A percentile compares a stretch with the other conserved stretches of the same genome.
phyloP scores from a whole-genome alignment of 2,797 vertebrate genomes.

The Atherinosoma microstoma region DNA sequence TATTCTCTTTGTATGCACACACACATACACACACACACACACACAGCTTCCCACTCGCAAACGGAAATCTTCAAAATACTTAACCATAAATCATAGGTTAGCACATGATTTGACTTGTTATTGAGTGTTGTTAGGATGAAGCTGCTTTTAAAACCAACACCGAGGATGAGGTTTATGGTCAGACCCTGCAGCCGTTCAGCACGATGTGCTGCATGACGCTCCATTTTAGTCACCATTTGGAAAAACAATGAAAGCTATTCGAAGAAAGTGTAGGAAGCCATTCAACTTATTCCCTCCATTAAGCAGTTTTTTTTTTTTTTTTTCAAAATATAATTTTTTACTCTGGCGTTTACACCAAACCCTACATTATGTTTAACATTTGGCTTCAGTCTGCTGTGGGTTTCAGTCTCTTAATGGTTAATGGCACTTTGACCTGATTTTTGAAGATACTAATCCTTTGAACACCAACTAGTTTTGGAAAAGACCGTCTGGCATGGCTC shows the following conservation, averaged over 20 bases:
- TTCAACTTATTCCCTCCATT: conserved; percentile 31
- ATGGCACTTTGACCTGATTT: neutral
- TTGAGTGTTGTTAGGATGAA: conserved; percentile 35
- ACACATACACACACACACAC: conserved; percentile 4
- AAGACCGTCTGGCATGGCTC: neutral
- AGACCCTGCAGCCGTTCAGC: conserved; percentile 16
- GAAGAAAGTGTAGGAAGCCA: conserved; percentile 40
- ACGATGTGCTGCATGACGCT: conserved; percentile 43
- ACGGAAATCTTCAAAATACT: conserved; percentile 32
- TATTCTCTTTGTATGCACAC: neutral
- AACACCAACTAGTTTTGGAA: neutral
- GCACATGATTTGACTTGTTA: conserved; percentile 46
- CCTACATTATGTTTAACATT: neutral
- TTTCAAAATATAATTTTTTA: neutral
- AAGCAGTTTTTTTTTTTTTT: conserved; percentile 12
- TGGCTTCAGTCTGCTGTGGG: neutral
- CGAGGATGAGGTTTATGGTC: conserved; percentile 58
- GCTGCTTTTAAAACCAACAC: conserved; percentile 38
- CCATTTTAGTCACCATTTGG: conserved; percentile 53
- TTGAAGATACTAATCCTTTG: neutral
- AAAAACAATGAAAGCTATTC: conserved; percentile 60
- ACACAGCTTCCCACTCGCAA: conserved; percentile 35
- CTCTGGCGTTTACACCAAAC: neutral
- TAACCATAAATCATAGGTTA: conserved; percentile 40
- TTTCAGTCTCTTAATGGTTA: neutral